These are phyloP conservation scores for Myotis vivesi DNA, from an alignment of 2,797 vertebrate species.

Conservation along the genomic window DNA sequence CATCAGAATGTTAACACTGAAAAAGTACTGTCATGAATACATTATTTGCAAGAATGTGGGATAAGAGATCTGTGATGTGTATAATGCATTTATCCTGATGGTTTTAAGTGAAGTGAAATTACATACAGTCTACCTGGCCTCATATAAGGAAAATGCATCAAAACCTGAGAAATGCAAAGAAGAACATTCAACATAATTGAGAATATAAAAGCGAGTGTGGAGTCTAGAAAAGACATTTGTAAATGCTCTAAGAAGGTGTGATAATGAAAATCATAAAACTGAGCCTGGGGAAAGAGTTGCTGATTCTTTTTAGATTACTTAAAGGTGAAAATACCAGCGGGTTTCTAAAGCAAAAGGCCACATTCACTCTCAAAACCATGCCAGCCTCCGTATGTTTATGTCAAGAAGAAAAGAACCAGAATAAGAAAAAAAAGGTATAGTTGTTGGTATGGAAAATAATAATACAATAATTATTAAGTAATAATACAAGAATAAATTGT, in stretches of 20 bases:
- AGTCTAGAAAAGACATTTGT: slow-evolving; percentile 2
- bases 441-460: background rate
- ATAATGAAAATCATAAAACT: slow-evolving; percentile 20
- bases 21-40: slow-evolving; percentile 78
- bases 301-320: background rate
- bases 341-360: slow-evolving; percentile 49
- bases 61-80: slow-evolving; percentile 56
- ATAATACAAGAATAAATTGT: background rate
- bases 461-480: background rate
- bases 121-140: slow-evolving; percentile 28
- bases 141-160: slow-evolving; percentile 48
- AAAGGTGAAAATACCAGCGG: slow-evolving; percentile 41
- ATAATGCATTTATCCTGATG: slow-evolving; percentile 55
- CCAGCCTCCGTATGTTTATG: background rate
- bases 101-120: slow-evolving; percentile 64
- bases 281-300: background rate
- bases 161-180: slow-evolving; percentile 37
- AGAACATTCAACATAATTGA: slow-evolving; percentile 20
- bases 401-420: background rate
- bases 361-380: background rate
- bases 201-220: slow-evolving; percentile 43
- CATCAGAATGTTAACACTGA: slow-evolving; percentile 68
- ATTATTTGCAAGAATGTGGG: slow-evolving; percentile 69
- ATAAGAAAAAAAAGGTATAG: background rate
- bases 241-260: slow-evolving; percentile 12